Base-by-base conservation (phyloP, 2,113 vertebrate genomes). In the Physeter macrocephalus region DNA sequence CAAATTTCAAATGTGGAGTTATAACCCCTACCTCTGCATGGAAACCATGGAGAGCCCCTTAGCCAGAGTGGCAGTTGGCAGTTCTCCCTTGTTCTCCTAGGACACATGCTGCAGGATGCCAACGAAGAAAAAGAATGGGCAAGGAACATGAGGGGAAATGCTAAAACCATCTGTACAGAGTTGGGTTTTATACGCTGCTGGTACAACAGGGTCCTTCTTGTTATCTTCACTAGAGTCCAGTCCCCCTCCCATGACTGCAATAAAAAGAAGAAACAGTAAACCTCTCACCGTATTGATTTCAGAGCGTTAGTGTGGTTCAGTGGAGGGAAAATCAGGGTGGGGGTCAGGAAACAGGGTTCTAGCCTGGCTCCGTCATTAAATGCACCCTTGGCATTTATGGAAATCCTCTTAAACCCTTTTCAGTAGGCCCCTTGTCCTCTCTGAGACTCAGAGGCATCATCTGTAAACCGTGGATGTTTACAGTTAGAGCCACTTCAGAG, bases 61-160 rank as follows among this genome's bases (percentile, higher is more conserved):
- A 95, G 95, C 96, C 97, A 97, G 83, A 94, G 75, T 97, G 97
- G 97, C 97, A 97, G 66, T 95, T 97, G 97, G 97, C 97, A 97
- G 87, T 39, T 88, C 72, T 82, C 49, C 86, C 64, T 54, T 52
- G 41, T 39, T 96, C 93, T 96, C 94, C 88, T 92, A 97, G 87
- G 94, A 95, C 92, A 92, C 93, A 96, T 3, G 18, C 91, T 46
- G 91, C 43, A 85, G 96, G 77, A 96, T 62, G 92, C 74, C 61
- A 92, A 96, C 95, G 96, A 98, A 97, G 96, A 97, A 98, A 98
- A 97, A 98, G 95, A 97, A 85, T 25, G 39, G 83, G 95, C 67
- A 75, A 90, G 66, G 85, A 94, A 77, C 52, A 94, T 0, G 9
- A 92, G 54, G 75, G 71, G 49, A 96, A 97, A 98, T 97, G 95